A percentile compares a stretch with the other conserved stretches of the same genome.
Conservation (phyloP, 2,797 vertebrate species). For the Numenius phaeopus region DNA sequence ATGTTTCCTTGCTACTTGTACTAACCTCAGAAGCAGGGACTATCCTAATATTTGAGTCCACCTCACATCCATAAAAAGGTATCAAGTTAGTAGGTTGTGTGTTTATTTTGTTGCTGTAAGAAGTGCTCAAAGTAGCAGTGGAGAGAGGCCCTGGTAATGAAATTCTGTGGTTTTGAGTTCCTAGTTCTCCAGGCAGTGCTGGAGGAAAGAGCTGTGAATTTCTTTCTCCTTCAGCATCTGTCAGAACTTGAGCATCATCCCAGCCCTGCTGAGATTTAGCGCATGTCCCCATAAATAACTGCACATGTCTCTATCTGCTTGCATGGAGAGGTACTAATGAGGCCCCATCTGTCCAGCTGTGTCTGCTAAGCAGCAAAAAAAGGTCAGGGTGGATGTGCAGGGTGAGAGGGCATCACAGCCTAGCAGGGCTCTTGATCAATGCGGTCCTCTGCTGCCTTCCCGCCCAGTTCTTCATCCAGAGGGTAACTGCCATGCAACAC, state of each 20-base stretch:
- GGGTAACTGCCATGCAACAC: not conserved
- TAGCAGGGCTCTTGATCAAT: not conserved
- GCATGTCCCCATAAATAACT: not conserved
- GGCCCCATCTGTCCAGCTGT: constrained; percentile 15
- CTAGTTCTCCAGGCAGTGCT: not conserved
- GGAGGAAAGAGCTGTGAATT: not conserved
- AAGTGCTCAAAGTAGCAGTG: not conserved
- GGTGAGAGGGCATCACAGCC: not conserved
- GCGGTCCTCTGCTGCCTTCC: not conserved
- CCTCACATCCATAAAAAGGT: not conserved
- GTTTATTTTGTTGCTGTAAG: not conserved
- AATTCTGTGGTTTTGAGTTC: not conserved
- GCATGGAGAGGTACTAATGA: constrained; percentile 11
- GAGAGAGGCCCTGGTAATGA: not conserved
- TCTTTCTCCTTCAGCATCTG: not conserved
- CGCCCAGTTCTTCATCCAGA: not conserved
- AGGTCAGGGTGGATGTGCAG: not conserved
- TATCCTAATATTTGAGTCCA: not conserved
- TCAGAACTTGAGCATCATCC: not conserved
- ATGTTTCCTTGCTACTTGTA: not conserved
- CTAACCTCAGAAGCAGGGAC: not conserved
- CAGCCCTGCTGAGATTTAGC: not conserved
- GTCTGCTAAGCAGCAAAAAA: not conserved
- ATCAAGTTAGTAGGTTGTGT: not conserved
- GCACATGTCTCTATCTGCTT: not conserved